phyloP scores from a whole-genome alignment of 2,113 vertebrate genomes.

The Chauna torquata region DNA sequence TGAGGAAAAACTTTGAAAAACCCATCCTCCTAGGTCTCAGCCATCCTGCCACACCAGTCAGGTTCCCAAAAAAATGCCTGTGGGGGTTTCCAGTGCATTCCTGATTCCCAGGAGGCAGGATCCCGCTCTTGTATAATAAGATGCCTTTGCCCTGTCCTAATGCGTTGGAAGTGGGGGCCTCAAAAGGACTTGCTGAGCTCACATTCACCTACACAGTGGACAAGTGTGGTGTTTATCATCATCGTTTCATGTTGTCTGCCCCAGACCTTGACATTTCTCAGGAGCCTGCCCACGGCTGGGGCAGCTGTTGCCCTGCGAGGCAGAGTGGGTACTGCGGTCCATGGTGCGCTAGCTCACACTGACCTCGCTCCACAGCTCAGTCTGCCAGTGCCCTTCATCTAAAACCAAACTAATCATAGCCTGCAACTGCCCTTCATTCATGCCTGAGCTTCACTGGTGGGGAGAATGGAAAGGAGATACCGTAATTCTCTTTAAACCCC shows the following conservation, averaged over 20 bases:
- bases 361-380: background rate
- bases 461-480: background rate
- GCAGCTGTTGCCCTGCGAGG: background rate
- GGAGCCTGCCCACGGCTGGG: background rate
- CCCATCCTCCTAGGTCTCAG: background rate
- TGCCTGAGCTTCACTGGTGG: background rate
- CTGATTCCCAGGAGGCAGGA: background rate
- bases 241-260: background rate
- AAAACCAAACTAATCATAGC: conserved; percentile 5
- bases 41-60: background rate
- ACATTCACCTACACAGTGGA: background rate
- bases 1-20: background rate
- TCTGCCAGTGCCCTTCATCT: background rate
- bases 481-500: conserved; percentile 24
- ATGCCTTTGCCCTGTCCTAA: background rate
- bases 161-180: background rate
- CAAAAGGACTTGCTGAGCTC: background rate
- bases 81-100: background rate
- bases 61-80: background rate
- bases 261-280: background rate
- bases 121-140: background rate
- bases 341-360: background rate
- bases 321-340: background rate
- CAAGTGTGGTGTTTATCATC: background rate
- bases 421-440: background rate